Conservation (phyloP, 2,888 invertebrate genomes). For the Rhorus exstirpatorius region DNA sequence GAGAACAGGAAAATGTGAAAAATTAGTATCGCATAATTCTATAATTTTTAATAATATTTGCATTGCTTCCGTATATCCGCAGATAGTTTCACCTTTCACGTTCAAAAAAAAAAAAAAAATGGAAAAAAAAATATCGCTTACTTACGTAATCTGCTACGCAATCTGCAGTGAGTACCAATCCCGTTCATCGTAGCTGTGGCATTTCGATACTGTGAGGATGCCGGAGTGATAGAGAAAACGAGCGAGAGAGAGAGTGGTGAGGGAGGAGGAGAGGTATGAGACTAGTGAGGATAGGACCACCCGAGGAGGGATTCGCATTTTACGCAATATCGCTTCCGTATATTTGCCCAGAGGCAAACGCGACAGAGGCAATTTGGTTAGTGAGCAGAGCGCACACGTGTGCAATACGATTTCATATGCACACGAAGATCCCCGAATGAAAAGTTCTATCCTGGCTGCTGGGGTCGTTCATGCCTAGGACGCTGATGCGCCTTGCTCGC, state of each 20-base stretch:
- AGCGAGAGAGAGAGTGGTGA: background rate
- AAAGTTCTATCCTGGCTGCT: constrained; percentile 27
- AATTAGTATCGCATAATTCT: too few relatives aligned
- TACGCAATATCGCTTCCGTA: constrained; percentile 43
- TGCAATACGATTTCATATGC: constrained; percentile 36
- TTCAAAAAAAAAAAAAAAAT: background rate
- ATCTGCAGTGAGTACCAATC: constrained; percentile 46
- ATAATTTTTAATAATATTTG: too few relatives aligned
- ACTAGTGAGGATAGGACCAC: background rate
- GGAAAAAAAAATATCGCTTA: constrained; percentile 17
- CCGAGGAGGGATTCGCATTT: constrained; percentile 21
- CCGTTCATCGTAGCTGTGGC: background rate
- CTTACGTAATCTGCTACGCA: constrained; percentile 17
- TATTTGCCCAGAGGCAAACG: constrained; percentile 4
- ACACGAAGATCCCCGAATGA: constrained; percentile 2
- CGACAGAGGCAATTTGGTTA: constrained; percentile 22
- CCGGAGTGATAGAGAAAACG: background rate
- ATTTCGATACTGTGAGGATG: constrained; percentile 1
- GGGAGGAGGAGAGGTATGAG: background rate
- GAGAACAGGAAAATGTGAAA: too few relatives aligned
- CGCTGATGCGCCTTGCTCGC: constrained; percentile 9
- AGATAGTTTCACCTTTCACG: background rate
- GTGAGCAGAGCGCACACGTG: constrained; percentile 16
- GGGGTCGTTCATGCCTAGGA: background rate
- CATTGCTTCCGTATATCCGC: background rate